Base-by-base conservation (phyloP, 2,888 invertebrate species). In the Eupsilia transversa region DNA sequence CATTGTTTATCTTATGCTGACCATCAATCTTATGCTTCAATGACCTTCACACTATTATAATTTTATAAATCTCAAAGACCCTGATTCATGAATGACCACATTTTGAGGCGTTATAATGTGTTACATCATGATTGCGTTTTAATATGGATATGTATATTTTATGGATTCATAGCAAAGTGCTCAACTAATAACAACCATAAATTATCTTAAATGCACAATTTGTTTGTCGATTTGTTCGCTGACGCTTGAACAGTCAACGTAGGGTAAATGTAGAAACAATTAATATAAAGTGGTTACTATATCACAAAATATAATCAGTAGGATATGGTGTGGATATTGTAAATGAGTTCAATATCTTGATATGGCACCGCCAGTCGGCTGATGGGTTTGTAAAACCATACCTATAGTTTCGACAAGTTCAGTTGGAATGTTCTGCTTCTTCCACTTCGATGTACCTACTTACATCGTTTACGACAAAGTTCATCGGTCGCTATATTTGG, bases 101-200 rank as follows among this genome's bases (percentile, higher is more conserved):
- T 77, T 70, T 68, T 66, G 63, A 85, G 63, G 73, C 74, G 79
- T 54, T 60, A 60, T 76, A 66, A 82, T 75, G 78, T 67, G 67
- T 89, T 87, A 79, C 85, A 76, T 84, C 84, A 83, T 74, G 41
- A 68, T 56, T 54, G 59, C 5, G 12, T 66, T 72, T 66, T 57
- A 61, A 65, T 70, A 67, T 70, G 14, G 12, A 65, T 54, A 57
- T 52, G 10, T 38, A 63, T 65, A 64, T 59, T 56, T 68, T 33
- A 23, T 61, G 14, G 14, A 49, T 33, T 35, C 20, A 43, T 20
- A 72, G n/a, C 14, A 38, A 38, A 35, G 17, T 38, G 17, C 14
- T 33, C 23, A 27, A 46, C 23, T 30, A 23, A 80, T 30, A 9
- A n/a, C 6, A 54, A 14, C 9, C 33, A 27, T 65, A 30, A 27